phyloP scores from a whole-genome alignment of 1,140 invertebrate genomes.

The Sarcophaga bullata region DNA sequence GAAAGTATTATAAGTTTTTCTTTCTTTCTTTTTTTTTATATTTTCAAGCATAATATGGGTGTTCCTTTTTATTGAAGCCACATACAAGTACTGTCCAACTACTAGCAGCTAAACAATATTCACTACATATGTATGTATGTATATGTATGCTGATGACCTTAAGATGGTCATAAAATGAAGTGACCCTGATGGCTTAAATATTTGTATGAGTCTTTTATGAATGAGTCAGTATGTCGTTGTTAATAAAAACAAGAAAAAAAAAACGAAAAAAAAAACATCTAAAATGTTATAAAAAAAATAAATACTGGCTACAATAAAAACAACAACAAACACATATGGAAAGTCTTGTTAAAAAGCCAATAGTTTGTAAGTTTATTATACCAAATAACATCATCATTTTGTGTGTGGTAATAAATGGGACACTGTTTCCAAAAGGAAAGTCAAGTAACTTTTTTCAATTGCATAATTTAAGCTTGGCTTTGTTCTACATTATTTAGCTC shows the following conservation, averaged over 20 bases:
- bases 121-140: background rate
- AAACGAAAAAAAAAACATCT: too few relatives aligned
- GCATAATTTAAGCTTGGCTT: too few relatives aligned
- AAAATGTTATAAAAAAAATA: background rate
- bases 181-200: slow-evolving; percentile 8
- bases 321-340: background rate
- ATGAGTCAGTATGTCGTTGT: slow-evolving; percentile 1
- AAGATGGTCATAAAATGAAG: slow-evolving; percentile 19
- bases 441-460: too few relatives aligned
- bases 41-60: background rate
- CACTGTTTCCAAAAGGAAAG: too few relatives aligned
- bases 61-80: background rate
- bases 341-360: slow-evolving; percentile 12
- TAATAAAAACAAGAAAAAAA: background rate
- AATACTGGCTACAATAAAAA: background rate
- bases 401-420: too few relatives aligned
- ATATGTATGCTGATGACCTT: slow-evolving; percentile 1
- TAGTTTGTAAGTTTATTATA: slow-evolving; percentile 17
- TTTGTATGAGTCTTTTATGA: background rate
- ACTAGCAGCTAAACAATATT: background rate
- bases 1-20: background rate
- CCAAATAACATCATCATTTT: too few relatives aligned
- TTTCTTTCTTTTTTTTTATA: background rate
- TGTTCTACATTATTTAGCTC: too few relatives aligned
- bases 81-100: background rate